A percentile compares a stretch with the other conserved stretches of the same genome.
phyloP scores from a whole-genome alignment of 2,797 vertebrate genomes.

The Hybognathus amarus region DNA sequence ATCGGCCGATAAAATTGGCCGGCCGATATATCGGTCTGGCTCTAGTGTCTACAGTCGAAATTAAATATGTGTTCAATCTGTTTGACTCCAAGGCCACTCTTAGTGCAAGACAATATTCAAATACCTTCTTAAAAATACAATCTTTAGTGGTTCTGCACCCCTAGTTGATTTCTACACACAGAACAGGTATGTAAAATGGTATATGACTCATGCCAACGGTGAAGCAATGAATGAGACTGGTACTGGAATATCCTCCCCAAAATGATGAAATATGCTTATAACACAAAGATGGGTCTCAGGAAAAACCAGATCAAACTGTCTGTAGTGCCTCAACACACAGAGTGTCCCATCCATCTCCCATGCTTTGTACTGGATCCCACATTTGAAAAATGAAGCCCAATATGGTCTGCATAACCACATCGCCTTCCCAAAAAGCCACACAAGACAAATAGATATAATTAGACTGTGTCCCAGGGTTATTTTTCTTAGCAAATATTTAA shows the following conservation, averaged over 20 bases:
- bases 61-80: background rate
- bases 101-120: background rate
- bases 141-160: background rate
- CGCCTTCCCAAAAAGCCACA: constrained; percentile 75
- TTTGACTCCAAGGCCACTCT: background rate
- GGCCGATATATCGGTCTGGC: too few species aligned
- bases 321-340: constrained; percentile 13
- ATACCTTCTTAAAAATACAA: background rate
- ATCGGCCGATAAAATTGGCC: too few species aligned
- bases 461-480: constrained; percentile 81
- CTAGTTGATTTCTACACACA: background rate
- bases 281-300: constrained; percentile 22
- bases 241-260: constrained; percentile 21
- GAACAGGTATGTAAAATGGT: background rate
- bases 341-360: constrained; percentile 58
- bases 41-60: background rate
- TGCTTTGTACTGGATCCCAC: constrained; percentile 73
- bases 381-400: constrained; percentile 80
- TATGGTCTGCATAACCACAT: constrained; percentile 73
- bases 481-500: constrained; percentile 89
- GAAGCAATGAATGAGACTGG: constrained; percentile 12
- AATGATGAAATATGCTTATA: constrained; percentile 33
- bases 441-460: constrained; percentile 81
- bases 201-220: background rate
- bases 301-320: constrained; percentile 37